phyloP scores from a whole-genome alignment of 2,113 vertebrate species.

The Poeciliopsis turrubarensis region DNA sequence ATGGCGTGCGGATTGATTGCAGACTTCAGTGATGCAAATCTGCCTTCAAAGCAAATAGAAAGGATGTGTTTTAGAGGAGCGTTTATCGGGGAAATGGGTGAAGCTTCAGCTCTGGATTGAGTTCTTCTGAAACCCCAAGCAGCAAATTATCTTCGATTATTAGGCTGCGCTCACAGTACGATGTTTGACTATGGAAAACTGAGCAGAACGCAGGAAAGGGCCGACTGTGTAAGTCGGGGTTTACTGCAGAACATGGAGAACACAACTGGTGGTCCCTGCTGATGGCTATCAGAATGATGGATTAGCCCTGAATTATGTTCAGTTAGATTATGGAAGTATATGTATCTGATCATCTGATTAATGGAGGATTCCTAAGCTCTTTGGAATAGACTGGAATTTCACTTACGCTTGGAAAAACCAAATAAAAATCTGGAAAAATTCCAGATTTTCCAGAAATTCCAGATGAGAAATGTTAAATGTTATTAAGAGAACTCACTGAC shows the following conservation, averaged over 20 bases:
- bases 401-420: background rate
- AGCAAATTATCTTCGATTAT: background rate
- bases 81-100: background rate
- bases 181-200: background rate
- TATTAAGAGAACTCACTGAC: background rate
- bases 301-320: too few relatives aligned
- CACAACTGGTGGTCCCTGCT: too few relatives aligned
- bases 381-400: too few relatives aligned
- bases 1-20: conserved; percentile 7
- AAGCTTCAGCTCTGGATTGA: background rate
- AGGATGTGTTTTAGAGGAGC: background rate
- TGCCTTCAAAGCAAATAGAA: conserved; percentile 13
- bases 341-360: too few relatives aligned
- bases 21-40: background rate
- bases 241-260: too few relatives aligned
- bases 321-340: too few relatives aligned
- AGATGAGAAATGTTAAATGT: too few relatives aligned
- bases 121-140: background rate
- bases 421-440: background rate
- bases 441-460: background rate
- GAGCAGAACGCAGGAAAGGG: background rate
- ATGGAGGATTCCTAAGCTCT: too few relatives aligned
- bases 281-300: too few relatives aligned
- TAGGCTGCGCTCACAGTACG: background rate
- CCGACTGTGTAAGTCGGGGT: background rate